phyloP scores from a whole-genome alignment of 2,888 invertebrate species.

The Tiliacea citrago region DNA sequence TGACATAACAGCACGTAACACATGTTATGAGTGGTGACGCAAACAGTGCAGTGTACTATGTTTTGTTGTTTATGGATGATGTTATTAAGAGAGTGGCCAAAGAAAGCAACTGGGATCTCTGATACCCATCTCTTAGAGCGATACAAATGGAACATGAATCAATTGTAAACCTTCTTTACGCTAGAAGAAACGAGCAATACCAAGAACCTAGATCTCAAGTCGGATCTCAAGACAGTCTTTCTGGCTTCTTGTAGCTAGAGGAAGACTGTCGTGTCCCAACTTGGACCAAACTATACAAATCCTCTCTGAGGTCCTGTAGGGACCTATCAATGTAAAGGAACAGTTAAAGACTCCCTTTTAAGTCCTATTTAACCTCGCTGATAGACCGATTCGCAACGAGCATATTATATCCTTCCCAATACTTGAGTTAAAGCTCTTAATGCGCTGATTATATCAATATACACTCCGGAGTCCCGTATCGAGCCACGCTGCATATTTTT shows the following conservation, averaged over 20 bases:
- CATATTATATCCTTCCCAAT: neutral
- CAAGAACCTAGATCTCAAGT: neutral
- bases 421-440: neutral
- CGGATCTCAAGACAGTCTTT: neutral
- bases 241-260: neutral
- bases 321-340: neutral
- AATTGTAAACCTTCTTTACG: neutral
- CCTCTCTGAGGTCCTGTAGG: neutral
- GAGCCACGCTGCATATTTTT: no score
- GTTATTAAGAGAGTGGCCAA: neutral
- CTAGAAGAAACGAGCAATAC: neutral
- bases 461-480: no score
- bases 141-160: neutral
- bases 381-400: neutral
- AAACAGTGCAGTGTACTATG: slow-evolving; percentile 4
- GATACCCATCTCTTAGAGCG: neutral
- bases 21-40: slow-evolving; percentile 21
- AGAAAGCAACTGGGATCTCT: neutral
- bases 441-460: neutral
- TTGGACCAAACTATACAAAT: neutral
- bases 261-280: neutral
- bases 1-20: slow-evolving; percentile 39
- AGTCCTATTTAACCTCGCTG: neutral
- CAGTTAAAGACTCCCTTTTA: neutral
- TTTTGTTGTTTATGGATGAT: neutral